A percentile compares a stretch with the other conserved stretches of the same genome.
These are phyloP conservation scores for Chrysopa pallens DNA, from an alignment of 1,140 invertebrate genomes.

Conservation along the genomic window DNA sequence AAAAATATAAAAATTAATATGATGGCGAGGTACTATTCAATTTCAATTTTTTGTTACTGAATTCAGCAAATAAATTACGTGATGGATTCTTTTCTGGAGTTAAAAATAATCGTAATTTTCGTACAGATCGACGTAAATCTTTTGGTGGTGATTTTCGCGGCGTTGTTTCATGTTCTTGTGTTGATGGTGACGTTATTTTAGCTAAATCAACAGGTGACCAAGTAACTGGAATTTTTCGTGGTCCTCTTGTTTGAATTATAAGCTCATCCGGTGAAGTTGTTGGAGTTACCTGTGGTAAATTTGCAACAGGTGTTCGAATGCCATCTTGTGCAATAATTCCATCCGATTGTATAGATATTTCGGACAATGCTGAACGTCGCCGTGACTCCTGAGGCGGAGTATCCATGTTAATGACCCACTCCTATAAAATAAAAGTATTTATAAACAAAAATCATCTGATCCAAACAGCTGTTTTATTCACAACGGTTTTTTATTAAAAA, in stretches of 20 bases:
- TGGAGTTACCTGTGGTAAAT: background rate
- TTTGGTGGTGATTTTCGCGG: slow-evolving; percentile 4
- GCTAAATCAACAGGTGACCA: slow-evolving; percentile 2
- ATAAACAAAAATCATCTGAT: background rate
- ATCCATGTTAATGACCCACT: background rate
- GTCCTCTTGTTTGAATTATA: slow-evolving; percentile 1
- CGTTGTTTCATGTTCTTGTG: slow-evolving; percentile 6
- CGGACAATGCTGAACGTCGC: background rate
- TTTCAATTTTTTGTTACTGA: too few relatives aligned
- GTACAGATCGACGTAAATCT: slow-evolving; percentile 8
- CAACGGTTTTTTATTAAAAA: too few relatives aligned
- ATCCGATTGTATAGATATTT: background rate
- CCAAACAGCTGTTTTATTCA: background rate
- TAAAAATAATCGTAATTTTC: slow-evolving; percentile 8
- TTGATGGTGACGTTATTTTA: background rate
- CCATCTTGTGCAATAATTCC: background rate
- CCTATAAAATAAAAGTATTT: background rate
- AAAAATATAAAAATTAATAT: too few relatives aligned
- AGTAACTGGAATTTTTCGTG: background rate
- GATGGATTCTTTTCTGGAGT: slow-evolving; percentile 9
- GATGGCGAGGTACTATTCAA: too few relatives aligned
- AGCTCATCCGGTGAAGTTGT: slow-evolving; percentile 1
- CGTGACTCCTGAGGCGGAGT: background rate
- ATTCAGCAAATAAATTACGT: slow-evolving; percentile 1
- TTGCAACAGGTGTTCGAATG: background rate